A percentile compares a stretch with the other conserved stretches of the same genome.
These are phyloP conservation scores for Ornithorhynchus anatinus DNA, from an alignment of 2,113 vertebrate species.

Conservation along the genomic window DNA sequence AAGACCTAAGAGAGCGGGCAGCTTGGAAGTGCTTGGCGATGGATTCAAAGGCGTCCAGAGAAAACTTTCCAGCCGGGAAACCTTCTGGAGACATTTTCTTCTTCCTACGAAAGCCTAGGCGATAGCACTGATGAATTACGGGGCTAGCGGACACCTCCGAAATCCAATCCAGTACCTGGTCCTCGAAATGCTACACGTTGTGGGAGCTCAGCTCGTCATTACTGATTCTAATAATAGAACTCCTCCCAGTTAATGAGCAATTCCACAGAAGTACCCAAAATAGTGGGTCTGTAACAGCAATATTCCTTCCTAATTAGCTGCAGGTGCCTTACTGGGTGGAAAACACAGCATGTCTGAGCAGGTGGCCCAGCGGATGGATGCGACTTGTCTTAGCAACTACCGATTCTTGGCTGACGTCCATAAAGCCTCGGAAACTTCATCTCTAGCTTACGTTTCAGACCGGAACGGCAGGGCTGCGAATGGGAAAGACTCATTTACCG, in stretches of 20 bases:
- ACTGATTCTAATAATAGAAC: background rate
- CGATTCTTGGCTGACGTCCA: background rate
- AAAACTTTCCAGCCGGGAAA: too few species aligned
- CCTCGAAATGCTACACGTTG: too few species aligned
- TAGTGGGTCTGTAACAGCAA: background rate
- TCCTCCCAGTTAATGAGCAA: slow-evolving; percentile 21
- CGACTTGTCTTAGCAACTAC: background rate
- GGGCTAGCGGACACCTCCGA: too few species aligned
- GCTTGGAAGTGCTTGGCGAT: too few species aligned
- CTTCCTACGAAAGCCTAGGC: too few species aligned
- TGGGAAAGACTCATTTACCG: background rate
- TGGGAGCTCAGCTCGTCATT: too few species aligned
- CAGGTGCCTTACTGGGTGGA: background rate
- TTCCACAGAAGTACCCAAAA: background rate
- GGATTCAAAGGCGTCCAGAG: too few species aligned
- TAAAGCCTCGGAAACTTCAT: slow-evolving; percentile 2
- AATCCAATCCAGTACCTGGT: too few species aligned
- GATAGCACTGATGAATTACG: too few species aligned
- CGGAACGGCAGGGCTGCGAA: background rate
- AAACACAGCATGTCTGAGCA: background rate
- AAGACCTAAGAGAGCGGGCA: too few species aligned
- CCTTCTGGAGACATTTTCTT: too few species aligned
- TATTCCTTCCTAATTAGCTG: slow-evolving; percentile 2
- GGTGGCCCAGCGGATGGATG: background rate
- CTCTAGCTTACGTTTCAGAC: slow-evolving; percentile 2